Base-by-base conservation (phyloP, 2,888 invertebrate genomes). In the Nycteola revayana region DNA sequence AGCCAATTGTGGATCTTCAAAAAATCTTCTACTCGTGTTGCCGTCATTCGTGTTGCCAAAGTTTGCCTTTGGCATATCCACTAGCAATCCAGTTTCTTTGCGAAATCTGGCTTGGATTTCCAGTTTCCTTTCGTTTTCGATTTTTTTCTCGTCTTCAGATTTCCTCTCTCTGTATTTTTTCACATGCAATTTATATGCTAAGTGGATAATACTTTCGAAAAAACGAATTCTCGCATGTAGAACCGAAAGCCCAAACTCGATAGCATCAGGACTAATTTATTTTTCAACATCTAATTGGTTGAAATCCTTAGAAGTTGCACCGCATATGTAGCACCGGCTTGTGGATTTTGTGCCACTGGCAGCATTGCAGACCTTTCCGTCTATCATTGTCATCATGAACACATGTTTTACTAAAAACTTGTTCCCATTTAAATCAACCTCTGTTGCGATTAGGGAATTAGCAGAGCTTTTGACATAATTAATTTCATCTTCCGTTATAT, bases 191-290 rank as follows among this genome's bases (percentile, higher is more conserved):
- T 49, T 52, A 10, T 50, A 47, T 1, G 46, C 8, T 5, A 52
- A 11, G 22, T 56, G 50, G 7, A 52, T 9, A 25, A 49, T 32
- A 11, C 25, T 32, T 38, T 50, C 42, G 14, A 45, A 43, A 23
- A 50, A 17, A 1, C 49, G 33, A 14, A 49, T 49, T 10, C 48
- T 57, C 26, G 36, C 56, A 42, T 66, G 66, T n/a, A 66, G 38
- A 29, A 62, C 31, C 3, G 60, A 66, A 8, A 67, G 28, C 1
- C 64, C 66, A 32, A 60, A 32, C 24, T 32, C 31, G 24, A 8
- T 6, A 34, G 27, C 23, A 23, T 31, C 6, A n/a, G n/a, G n/a
- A n/a, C n/a, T n/a, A n/a, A n/a, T n/a, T n/a, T n/a, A n/a, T n/a
- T n/a, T n/a, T n/a, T n/a, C n/a, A n/a, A n/a, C n/a, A n/a, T n/a